Conservation (phyloP, 2,888 invertebrate genomes). For the Campoplex capitator region DNA sequence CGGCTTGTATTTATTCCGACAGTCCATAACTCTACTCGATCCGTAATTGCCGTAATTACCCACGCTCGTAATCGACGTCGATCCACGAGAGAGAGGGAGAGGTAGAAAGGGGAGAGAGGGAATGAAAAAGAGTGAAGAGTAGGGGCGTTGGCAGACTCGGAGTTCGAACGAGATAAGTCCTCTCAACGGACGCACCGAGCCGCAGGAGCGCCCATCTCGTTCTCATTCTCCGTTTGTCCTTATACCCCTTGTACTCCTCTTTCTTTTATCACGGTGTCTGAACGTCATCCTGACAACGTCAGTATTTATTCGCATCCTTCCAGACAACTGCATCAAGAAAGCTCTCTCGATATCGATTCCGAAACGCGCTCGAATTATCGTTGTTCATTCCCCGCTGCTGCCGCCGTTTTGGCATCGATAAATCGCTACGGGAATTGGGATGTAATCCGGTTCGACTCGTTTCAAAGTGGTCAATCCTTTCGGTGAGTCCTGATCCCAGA, state of each 20-base stretch:
- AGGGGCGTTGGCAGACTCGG: constrained; percentile 53
- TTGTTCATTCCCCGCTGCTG: constrained; percentile 13
- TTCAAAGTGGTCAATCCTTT: constrained; percentile 36
- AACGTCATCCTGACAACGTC: constrained; percentile 29
- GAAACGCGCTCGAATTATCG: constrained; percentile 39
- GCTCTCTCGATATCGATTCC: constrained; percentile 39
- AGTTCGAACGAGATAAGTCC: constrained; percentile 57
- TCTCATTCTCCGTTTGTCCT: constrained; percentile 35
- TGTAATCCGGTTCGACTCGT: constrained; percentile 44
- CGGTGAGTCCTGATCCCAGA: constrained; percentile 11
- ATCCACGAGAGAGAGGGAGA: constrained; percentile 55
- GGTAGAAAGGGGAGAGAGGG: constrained; percentile 43
- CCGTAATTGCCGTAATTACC: constrained; percentile 78
- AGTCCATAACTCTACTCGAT: constrained; percentile 78
- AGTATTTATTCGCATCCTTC: constrained; percentile 24
- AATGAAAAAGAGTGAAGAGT: constrained; percentile 43
- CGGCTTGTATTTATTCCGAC: constrained; percentile 78
- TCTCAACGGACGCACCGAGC: constrained; percentile 40
- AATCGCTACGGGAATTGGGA: constrained; percentile 44
- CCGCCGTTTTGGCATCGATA: constrained; percentile 40
- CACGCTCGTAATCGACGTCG: constrained; percentile 67
- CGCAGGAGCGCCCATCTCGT: constrained; percentile 34
- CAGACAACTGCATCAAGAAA: constrained; percentile 35
- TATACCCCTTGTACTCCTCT: background rate
- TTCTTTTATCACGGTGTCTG: background rate